phyloP scores from a whole-genome alignment of 2,113 vertebrate species.

The Ibidorhyncha struthersii region DNA sequence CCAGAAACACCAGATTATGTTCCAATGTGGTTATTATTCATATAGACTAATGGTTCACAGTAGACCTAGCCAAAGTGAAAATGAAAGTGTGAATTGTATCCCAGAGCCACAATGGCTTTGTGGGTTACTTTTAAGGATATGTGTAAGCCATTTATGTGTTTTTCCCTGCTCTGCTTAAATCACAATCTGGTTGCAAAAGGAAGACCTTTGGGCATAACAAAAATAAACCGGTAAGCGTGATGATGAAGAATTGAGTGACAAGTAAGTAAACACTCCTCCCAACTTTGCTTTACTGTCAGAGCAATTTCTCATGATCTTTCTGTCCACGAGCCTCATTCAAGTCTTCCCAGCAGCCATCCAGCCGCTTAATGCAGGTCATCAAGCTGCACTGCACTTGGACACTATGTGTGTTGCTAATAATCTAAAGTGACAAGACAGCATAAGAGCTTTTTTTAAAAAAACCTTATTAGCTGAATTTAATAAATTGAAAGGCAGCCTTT shows the following conservation, averaged over 20 bases:
- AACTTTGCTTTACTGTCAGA: neutral
- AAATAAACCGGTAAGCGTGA: neutral
- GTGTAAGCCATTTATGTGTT: neutral
- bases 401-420: neutral
- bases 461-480: neutral
- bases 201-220: neutral
- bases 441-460: neutral
- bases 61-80: neutral
- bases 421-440: slow-evolving; percentile 31
- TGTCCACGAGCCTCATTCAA: neutral
- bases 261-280: neutral
- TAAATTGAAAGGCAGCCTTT: neutral
- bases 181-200: neutral
- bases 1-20: neutral
- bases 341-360: neutral
- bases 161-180: neutral
- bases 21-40: neutral
- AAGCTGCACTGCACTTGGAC: neutral
- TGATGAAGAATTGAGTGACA: neutral
- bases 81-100: neutral
- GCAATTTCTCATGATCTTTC: neutral
- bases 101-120: neutral
- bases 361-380: neutral
- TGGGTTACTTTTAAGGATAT: neutral
- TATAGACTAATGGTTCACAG: neutral